phyloP scores from a whole-genome alignment of 2,113 vertebrate species.

The Cariama cristata region DNA sequence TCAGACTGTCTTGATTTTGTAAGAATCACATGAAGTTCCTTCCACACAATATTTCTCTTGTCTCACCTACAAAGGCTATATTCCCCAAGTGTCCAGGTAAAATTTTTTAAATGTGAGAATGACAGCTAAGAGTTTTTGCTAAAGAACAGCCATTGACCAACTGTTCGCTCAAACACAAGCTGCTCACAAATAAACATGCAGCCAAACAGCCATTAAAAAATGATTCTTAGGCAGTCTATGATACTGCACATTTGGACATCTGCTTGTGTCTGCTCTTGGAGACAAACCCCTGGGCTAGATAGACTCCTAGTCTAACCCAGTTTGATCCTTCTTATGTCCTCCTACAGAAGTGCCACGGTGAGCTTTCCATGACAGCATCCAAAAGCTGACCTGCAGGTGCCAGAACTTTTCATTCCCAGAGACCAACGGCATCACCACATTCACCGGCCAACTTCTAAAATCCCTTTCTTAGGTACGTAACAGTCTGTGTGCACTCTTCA shows the following conservation, averaged over 20 bases:
- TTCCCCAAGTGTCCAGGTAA: neutral
- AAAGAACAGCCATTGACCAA: neutral
- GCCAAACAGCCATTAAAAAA: neutral
- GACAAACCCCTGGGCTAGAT: neutral
- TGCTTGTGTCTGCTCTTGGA: neutral
- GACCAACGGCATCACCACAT: rapidly evolving
- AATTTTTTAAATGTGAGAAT: neutral
- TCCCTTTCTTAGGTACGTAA: no score
- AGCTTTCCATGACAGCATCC: neutral
- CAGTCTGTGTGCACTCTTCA: neutral
- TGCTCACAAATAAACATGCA: neutral
- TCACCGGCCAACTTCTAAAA: neutral
- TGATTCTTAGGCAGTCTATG: rapidly evolving
- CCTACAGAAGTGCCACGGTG: neutral
- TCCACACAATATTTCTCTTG: neutral
- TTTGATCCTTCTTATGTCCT: neutral
- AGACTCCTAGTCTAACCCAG: neutral
- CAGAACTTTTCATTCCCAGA: neutral
- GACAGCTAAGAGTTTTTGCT: neutral
- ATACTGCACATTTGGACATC: neutral
- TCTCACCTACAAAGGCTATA: neutral
- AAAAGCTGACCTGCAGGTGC: neutral
- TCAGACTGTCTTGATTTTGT: neutral
- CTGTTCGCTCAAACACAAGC: constrained; percentile 10
- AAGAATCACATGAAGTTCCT: neutral